phyloP scores from a whole-genome alignment of 1,140 invertebrate species.

The Cydia splendana region DNA sequence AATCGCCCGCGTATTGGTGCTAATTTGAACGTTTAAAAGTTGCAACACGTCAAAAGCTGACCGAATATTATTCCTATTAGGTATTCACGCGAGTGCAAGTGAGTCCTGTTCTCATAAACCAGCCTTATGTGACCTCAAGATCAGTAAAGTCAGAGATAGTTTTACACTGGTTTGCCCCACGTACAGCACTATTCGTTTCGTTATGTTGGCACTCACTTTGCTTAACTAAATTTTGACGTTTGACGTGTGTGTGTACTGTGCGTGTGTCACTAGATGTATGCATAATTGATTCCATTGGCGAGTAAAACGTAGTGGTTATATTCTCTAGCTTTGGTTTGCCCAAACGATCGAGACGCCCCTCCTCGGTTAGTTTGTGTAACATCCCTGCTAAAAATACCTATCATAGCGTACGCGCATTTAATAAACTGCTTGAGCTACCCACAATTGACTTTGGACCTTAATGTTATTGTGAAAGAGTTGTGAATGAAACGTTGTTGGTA shows the following conservation, averaged over 20 bases:
- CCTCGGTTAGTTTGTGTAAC: neutral
- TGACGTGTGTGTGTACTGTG: too few relatives aligned
- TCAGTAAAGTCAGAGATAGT: neutral
- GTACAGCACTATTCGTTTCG: too few relatives aligned
- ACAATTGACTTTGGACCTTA: neutral
- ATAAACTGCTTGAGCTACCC: slow-evolving; percentile 2
- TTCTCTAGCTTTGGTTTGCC: too few relatives aligned
- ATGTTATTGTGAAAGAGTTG: neutral
- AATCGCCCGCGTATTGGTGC: slow-evolving; percentile 6
- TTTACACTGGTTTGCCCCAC: neutral
- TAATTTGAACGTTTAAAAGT: slow-evolving; percentile 31
- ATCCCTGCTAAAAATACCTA: slow-evolving; percentile 20
- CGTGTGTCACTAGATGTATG: too few relatives aligned
- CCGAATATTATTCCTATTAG: neutral
- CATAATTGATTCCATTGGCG: too few relatives aligned
- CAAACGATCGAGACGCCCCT: neutral
- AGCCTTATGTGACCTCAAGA: neutral
- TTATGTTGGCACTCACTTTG: too few relatives aligned
- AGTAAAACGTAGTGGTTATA: too few relatives aligned
- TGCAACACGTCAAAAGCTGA: slow-evolving; percentile 29
- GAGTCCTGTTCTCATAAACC: neutral
- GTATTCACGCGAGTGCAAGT: neutral
- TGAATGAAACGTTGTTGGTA: neutral
- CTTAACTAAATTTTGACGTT: too few relatives aligned
- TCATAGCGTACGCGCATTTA: slow-evolving; percentile 28